Evolutionary conservation across 2,113 vertebrate species (phyloP), one percentile per base, ranked within the genome.

Genomic region (Dicerorhinus sumatrensis): DNA sequence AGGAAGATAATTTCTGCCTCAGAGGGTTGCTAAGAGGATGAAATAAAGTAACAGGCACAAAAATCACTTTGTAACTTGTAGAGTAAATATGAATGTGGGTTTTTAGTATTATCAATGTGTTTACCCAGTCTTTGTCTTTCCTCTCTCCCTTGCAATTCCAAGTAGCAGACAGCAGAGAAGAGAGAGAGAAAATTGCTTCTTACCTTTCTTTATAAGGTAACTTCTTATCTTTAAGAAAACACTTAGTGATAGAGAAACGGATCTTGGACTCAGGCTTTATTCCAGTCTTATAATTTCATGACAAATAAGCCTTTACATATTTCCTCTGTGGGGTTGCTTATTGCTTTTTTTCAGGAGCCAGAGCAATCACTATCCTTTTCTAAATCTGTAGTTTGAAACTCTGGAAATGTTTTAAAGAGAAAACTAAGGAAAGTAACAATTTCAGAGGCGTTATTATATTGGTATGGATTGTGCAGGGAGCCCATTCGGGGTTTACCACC

Each of bases 141-240:
- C 14, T 48, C 18, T 88, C 31, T 77, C 48, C 20, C 25, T 94
- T 85, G 51, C 67, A 94, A 85, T 94, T 97, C 89, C 67, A 96
- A 89, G 16, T 58, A 91, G 14, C 63, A 63, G 46, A 79, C 20
- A 67, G 17, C 48, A 42, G 83, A 72, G 69, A 81, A 91, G 9
- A 65, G 39, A 94, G n/a, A 29, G 0, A 36, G 81, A 85, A 81
- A 94, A 70, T 62, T 89, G 77, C 54, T 79, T 90, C 73, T 67
- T 90, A 93, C 31, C 29, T 80, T 94, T 91, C 31, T 91, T 95
- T 96, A 54, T 82, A 89, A 93, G 48, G 36, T 91, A 95, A 27
- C 33, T 83, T 84, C 81, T 96, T 96, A 80, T 88, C 67, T 96
- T 84, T 85, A 72, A 88, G 82, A 81, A 96, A 79, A 83, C 62